Conservation (phyloP, 1,140 invertebrate genomes). For the Zophobas morio region DNA sequence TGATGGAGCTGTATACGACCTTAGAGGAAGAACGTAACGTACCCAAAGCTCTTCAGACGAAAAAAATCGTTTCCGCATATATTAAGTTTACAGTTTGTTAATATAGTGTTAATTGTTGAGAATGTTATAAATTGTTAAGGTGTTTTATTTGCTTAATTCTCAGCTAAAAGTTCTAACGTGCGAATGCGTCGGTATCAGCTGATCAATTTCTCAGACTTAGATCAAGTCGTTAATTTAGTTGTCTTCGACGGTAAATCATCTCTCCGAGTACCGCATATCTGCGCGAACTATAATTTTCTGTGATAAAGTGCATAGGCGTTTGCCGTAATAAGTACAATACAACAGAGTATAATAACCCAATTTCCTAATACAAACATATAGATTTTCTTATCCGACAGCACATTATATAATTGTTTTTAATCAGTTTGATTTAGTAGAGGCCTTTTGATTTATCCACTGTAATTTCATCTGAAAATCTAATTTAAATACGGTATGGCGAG, state of each 20-base stretch:
- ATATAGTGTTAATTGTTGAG: too few relatives aligned
- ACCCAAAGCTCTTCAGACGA: too few relatives aligned
- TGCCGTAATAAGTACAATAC: slow-evolving; percentile 35
- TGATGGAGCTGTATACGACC: too few relatives aligned
- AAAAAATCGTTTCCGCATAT: too few relatives aligned
- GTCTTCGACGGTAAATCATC: slow-evolving; percentile 36
- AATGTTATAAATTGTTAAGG: too few relatives aligned
- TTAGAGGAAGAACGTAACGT: too few relatives aligned
- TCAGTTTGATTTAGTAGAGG: slow-evolving; percentile 36
- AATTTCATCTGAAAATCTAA: slow-evolving; percentile 43
- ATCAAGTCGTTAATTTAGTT: slow-evolving; percentile 37
- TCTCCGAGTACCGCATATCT: slow-evolving; percentile 20
- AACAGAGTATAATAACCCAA: slow-evolving; percentile 37
- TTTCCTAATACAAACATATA: slow-evolving; percentile 41
- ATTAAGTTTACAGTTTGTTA: too few relatives aligned
- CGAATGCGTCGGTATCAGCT: slow-evolving; percentile 11
- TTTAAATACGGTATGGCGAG: slow-evolving; percentile 42
- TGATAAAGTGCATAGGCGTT: slow-evolving; percentile 34
- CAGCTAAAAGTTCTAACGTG: background rate
- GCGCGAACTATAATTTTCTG: slow-evolving; percentile 30
- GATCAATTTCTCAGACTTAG: slow-evolving; percentile 19
- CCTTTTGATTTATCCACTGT: slow-evolving; percentile 40
- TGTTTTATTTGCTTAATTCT: background rate
- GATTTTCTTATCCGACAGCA: slow-evolving; percentile 35
- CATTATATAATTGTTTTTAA: slow-evolving; percentile 41